Conservation (phyloP, 2,888 invertebrate species). For the Liodrosophila aerea region DNA sequence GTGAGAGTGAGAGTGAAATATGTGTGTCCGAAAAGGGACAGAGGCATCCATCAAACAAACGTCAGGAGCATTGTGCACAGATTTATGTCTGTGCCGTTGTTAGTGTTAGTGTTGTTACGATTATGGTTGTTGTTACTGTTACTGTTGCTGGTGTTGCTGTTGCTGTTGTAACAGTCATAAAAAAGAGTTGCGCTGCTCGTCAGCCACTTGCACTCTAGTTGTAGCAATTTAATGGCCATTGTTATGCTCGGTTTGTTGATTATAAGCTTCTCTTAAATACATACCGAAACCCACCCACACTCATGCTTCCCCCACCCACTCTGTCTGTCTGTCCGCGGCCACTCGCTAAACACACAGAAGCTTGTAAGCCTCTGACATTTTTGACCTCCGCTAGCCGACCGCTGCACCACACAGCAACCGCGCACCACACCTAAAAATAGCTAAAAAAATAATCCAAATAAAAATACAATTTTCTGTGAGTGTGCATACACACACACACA, state of each 20-base stretch:
- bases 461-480: background rate
- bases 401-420: background rate
- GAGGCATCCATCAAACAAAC: slow-evolving; percentile 46
- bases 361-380: slow-evolving; percentile 30
- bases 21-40: slow-evolving; percentile 1
- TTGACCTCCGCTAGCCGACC: background rate
- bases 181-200: slow-evolving; percentile 46
- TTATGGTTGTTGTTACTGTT: background rate
- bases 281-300: slow-evolving; percentile 1
- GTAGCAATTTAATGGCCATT: slow-evolving; percentile 52
- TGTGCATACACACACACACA: no score
- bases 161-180: slow-evolving; percentile 33
- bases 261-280: slow-evolving; percentile 37
- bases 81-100: slow-evolving; percentile 44
- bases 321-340: no score
- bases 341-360: slow-evolving; percentile 28
- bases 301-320: background rate
- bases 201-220: slow-evolving; percentile 17
- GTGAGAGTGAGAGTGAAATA: background rate
- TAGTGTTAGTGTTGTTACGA: background rate
- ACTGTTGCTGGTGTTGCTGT: background rate
- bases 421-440: background rate
- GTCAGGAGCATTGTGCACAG: slow-evolving; percentile 57
- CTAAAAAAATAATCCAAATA: slow-evolving; percentile 1
- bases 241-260: slow-evolving; percentile 58